A percentile compares a stretch with the other conserved stretches of the same genome.
phyloP scores from a whole-genome alignment of 2,888 invertebrate species.

The Pilophorus perplexus region DNA sequence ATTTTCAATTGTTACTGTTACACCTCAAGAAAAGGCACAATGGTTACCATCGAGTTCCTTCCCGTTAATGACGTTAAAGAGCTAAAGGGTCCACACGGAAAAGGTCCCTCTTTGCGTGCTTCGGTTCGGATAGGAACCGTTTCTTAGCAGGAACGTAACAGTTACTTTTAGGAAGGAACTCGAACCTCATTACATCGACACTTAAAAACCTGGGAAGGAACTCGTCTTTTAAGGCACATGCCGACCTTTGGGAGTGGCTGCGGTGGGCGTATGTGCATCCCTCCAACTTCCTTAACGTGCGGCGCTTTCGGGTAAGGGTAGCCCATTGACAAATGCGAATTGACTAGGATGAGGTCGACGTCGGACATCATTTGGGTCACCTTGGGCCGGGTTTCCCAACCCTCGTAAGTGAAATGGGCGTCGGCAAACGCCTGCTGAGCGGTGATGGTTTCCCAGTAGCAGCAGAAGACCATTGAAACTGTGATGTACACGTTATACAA shows the following conservation, averaged over 20 bases:
- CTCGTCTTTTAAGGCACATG: neutral
- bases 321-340: conserved; percentile 41
- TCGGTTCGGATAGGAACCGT: too few relatives aligned
- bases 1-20: too few relatives aligned
- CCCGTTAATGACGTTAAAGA: too few relatives aligned
- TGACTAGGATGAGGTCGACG: conserved; percentile 44
- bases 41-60: too few relatives aligned
- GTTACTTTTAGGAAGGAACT: too few relatives aligned
- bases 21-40: too few relatives aligned
- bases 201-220: too few relatives aligned
- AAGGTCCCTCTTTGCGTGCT: too few relatives aligned
- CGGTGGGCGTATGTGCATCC: conserved; percentile 29
- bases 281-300: conserved; percentile 39
- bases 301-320: conserved; percentile 40
- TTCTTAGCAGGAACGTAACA: too few relatives aligned
- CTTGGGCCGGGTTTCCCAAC: conserved; percentile 41
- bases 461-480: neutral
- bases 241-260: conserved; percentile 44
- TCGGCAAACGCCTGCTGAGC: conserved; percentile 42
- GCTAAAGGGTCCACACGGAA: too few relatives aligned
- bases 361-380: conserved; percentile 42
- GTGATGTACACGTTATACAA: conserved; percentile 34
- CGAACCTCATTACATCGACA: too few relatives aligned
- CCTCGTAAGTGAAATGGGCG: conserved; percentile 44
- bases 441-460: conserved; percentile 44